Evolutionary conservation across 2,888 invertebrate genomes (phyloP), one percentile per base, ranked within the genome.

Genomic region (Drosophila gaucha): DNA sequence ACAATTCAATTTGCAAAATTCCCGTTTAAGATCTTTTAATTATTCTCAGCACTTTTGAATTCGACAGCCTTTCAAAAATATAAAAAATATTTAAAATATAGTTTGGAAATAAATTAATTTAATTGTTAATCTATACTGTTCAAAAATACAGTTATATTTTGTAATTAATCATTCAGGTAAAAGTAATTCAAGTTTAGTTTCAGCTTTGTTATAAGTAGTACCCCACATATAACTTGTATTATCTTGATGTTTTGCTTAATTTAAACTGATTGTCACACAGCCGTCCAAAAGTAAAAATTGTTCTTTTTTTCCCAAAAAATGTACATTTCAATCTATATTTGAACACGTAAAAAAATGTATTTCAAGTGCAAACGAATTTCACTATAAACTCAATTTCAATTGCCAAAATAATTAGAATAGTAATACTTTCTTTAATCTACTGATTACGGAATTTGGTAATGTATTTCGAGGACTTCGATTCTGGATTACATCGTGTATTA

Each of bases 1-100:
- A 52, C 31, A 41, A 46, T 18, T 54, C 8, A 47, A 56, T 36
- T 26, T 66, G 64, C 20, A 14, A 12, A 38, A 38, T 31, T 33
- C 31, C 83, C 83, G 88, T 84, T 84, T 84, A 84, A 87, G 70
- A 84, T 84, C 86, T 84, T 84, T 84, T 77, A 47, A 46, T 30
- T 63, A 35, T 28, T 56, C 16, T 47, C 20, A 47, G 43, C 26
- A 55, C 38, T 38, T 49, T 51, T 24, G n/a, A n/a, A n/a, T n/a
- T n/a, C n/a, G n/a, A n/a, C n/a, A n/a, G n/a, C n/a, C n/a, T n/a
- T n/a, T n/a, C n/a, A n/a, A n/a, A n/a, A n/a, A n/a, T n/a, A n/a
- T n/a, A n/a, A n/a, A n/a, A n/a, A n/a, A 8, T 33, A 14, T 6
- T 14, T 14, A 3, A 9, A 39, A 30, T 24, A 41, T 41, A 41